These are phyloP conservation scores for Synergus gifuensis DNA, from an alignment of 2,888 invertebrate species.

Conservation along the genomic window DNA sequence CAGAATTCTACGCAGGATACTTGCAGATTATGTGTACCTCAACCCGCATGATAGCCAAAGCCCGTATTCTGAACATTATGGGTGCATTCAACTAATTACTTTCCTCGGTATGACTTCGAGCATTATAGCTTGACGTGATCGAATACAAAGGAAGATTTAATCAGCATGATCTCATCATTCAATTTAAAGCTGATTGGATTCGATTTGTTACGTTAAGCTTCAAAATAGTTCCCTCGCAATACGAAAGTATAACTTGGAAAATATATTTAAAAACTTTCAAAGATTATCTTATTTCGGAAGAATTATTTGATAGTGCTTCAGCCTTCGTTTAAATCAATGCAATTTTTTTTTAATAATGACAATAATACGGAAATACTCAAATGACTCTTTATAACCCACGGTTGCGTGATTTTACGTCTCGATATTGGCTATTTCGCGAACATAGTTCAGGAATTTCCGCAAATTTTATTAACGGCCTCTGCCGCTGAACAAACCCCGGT, in stretches of 20 bases:
- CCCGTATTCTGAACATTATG: slow-evolving; percentile 35
- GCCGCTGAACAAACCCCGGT: slow-evolving; percentile 56
- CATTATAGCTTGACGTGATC: neutral
- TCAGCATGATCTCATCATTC: neutral
- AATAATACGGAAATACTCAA: neutral
- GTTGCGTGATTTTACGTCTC: slow-evolving; percentile 33
- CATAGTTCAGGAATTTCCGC: slow-evolving; percentile 43
- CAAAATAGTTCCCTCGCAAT: neutral
- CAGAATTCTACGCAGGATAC: slow-evolving; percentile 37
- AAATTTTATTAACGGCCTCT: slow-evolving; percentile 67
- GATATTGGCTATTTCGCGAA: slow-evolving; percentile 33
- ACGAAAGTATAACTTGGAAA: no score
- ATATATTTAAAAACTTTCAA: no score
- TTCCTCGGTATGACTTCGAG: slow-evolving; percentile 33
- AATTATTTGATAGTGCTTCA: no score
- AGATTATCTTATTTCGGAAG: no score
- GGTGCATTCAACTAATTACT: slow-evolving; percentile 39
- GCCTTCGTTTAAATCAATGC: neutral
- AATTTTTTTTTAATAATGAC: slow-evolving; percentile 1
- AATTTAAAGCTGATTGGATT: neutral
- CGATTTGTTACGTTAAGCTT: neutral
- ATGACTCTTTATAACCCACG: slow-evolving; percentile 3
- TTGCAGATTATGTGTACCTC: slow-evolving; percentile 32
- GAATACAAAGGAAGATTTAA: slow-evolving; percentile 26
- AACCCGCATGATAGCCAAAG: slow-evolving; percentile 37